phyloP scores from a whole-genome alignment of 1,140 invertebrate genomes.

The Aradophagus sp. region DNA sequence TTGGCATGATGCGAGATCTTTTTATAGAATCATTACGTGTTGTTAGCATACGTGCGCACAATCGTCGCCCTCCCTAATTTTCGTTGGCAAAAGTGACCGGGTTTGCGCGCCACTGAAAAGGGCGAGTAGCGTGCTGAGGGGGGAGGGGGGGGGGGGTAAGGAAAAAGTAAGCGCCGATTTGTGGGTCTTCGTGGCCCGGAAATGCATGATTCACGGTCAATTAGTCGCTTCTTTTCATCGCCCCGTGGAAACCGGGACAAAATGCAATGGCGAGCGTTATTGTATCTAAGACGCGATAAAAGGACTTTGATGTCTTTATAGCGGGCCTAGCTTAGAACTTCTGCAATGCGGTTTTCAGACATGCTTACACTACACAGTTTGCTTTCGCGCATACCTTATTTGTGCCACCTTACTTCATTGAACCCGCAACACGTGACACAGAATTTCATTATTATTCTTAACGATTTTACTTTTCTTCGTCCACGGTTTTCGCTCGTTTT shows the following conservation, averaged over 20 bases:
- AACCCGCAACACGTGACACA: conserved; percentile 38
- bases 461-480: conserved; percentile 6
- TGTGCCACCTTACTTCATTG: conserved; percentile 26
- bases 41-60: conserved; percentile 14
- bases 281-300: conserved; percentile 49
- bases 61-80: conserved; percentile 9
- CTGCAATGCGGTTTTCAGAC: conserved; percentile 53
- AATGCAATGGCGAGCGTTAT: conserved; percentile 18
- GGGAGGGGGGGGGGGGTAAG: no score
- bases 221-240: conserved; percentile 23
- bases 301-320: conserved; percentile 55
- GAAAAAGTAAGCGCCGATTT: no score
- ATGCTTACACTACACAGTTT: conserved; percentile 27
- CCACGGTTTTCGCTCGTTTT: no score
- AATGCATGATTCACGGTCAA: conserved; percentile 17
- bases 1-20: conserved; percentile 52
- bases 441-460: conserved; percentile 23
- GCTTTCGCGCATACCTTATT: conserved; percentile 49
- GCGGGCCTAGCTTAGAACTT: conserved; percentile 45
- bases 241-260: not conserved
- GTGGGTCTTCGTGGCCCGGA: no score
- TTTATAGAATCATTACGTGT: conserved; percentile 47
- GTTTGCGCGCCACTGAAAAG: not conserved
- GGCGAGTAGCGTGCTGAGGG: no score
- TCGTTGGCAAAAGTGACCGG: not conserved